phyloP scores from a whole-genome alignment of 2,113 vertebrate genomes.

The Rhynchomys soricoides region DNA sequence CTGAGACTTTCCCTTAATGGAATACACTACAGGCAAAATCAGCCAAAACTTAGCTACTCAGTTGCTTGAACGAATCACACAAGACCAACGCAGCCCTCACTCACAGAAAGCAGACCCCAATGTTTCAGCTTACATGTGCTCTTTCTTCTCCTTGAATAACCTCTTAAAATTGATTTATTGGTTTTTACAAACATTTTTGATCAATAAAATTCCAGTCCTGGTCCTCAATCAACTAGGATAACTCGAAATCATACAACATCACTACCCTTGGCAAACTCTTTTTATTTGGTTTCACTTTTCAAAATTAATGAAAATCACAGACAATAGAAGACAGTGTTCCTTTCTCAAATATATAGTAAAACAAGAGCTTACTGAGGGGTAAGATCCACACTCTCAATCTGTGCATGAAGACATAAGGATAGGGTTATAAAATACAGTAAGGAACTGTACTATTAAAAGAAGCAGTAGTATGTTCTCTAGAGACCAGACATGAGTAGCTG shows the following conservation, averaged over 20 bases:
- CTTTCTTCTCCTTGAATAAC: background rate
- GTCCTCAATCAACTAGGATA: background rate
- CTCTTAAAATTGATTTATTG: background rate
- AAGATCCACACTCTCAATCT: background rate
- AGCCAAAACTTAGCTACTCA: too few relatives aligned
- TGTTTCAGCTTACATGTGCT: background rate
- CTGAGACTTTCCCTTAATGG: background rate
- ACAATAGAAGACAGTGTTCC: background rate
- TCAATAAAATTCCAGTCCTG: background rate
- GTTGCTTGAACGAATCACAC: background rate
- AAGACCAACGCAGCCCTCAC: background rate
- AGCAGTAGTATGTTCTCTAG: background rate
- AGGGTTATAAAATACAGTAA: background rate
- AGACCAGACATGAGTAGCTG: background rate
- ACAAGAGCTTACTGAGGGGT: background rate
- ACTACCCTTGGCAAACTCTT: background rate
- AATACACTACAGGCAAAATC: background rate
- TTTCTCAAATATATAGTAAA: background rate
- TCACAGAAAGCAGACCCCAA: background rate
- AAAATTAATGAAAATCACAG: constrained; percentile 11
- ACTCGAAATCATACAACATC: background rate
- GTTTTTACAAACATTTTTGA: background rate
- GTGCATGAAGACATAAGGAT: background rate
- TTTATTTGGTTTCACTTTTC: background rate
- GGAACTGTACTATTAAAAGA: background rate